These are phyloP conservation scores for Dryoscopus gambensis DNA, from an alignment of 2,113 vertebrate species.

Conservation along the genomic window DNA sequence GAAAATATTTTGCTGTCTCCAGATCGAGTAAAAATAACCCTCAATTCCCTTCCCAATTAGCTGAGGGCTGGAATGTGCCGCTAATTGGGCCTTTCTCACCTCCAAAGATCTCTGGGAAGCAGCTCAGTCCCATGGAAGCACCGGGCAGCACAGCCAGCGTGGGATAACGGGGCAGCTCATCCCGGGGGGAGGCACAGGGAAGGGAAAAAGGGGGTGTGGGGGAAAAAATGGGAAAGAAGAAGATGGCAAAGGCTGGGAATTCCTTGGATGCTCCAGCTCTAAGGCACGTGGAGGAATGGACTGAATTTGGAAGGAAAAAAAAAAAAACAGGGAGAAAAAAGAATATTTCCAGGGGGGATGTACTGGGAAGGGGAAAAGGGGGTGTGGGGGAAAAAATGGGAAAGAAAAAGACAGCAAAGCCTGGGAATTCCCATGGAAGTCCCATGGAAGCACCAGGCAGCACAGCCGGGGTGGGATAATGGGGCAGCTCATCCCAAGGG, in stretches of 20 bases:
- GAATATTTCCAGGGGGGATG: no score
- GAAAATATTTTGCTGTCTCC: not conserved
- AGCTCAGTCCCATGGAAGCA: not conserved
- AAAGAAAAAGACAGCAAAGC: no score
- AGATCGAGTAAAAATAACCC: not conserved
- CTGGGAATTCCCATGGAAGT: no score
- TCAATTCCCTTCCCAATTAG: not conserved
- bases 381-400: no score
- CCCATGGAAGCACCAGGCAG: no score
- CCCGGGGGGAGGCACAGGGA: not conserved
- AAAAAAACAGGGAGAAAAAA: not conserved
- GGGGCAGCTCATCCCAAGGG: no score
- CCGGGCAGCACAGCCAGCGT: not conserved
- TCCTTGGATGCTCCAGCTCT: not conserved
- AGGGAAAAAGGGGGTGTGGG: not conserved
- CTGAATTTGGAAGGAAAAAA: not conserved
- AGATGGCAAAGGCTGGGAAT: not conserved
- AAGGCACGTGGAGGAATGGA: rapidly evolving
- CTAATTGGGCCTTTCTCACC: not conserved
- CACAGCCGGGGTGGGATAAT: no score
- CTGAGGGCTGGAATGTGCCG: not conserved
- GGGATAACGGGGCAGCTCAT: not conserved
- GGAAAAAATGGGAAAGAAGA: not conserved
- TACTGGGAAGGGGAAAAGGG: no score
- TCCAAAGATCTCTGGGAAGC: not conserved